phyloP scores from a whole-genome alignment of 2,888 invertebrate species.

The Eupelmus urozonus region DNA sequence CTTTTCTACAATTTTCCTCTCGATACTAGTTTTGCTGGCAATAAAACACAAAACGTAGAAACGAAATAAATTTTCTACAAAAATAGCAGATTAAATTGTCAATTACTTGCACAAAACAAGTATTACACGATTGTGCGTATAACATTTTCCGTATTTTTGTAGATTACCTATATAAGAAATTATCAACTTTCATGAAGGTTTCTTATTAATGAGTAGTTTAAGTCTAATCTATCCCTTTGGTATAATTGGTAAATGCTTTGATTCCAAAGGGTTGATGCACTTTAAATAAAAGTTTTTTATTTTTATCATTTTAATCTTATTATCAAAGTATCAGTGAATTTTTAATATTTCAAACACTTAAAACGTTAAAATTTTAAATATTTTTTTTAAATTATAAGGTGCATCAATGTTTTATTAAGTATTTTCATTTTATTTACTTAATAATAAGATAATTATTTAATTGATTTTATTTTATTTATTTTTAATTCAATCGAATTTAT shows the following conservation, averaged over 20 bases:
- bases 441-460: neutral
- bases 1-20: constrained; percentile 6
- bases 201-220: constrained; percentile 14
- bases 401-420: neutral
- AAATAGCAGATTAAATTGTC: constrained; percentile 40
- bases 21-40: constrained; percentile 2
- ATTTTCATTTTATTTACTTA: neutral
- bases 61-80: constrained; percentile 53
- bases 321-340: too few species aligned
- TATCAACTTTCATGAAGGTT: neutral
- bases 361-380: constrained; percentile 12
- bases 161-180: constrained; percentile 16
- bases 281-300: constrained; percentile 4
- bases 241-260: constrained; percentile 11
- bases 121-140: constrained; percentile 32
- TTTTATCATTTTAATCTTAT: too few species aligned
- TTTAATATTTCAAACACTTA: neutral
- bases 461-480: constrained; percentile 26
- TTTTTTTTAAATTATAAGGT: constrained; percentile 8
- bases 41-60: constrained; percentile 3
- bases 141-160: constrained; percentile 41
- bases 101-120: constrained; percentile 41
- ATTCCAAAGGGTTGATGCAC: constrained; percentile 11
- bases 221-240: constrained; percentile 9
- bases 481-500: constrained; percentile 31